These are phyloP conservation scores for Pipistrellus pygmaeus DNA, from an alignment of 2,797 vertebrate genomes.

Conservation along the genomic window DNA sequence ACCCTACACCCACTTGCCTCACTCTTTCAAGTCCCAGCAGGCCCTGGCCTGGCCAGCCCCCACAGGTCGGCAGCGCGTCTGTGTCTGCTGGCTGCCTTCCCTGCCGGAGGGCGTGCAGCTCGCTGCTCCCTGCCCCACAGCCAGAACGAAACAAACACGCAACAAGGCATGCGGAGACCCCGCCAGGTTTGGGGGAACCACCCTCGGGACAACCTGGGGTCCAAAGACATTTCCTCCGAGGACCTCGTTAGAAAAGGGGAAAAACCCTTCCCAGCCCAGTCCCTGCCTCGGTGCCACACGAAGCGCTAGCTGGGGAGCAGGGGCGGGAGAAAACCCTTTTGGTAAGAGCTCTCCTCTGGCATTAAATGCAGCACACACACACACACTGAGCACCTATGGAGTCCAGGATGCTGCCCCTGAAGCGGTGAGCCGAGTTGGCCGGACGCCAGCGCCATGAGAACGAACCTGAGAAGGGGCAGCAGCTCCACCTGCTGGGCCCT, in stretches of 20 bases:
- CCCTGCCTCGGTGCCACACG: neutral
- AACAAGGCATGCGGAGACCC: neutral
- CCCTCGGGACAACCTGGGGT: neutral
- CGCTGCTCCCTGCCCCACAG: constrained; percentile 26
- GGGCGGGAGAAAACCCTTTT: neutral
- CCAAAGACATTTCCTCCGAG: neutral
- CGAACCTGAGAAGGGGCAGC: constrained; percentile 79
- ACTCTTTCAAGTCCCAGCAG: constrained; percentile 74
- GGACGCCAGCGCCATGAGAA: neutral
- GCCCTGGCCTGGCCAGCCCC: constrained; percentile 75
- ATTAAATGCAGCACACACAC: constrained; percentile 45
- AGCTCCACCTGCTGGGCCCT: constrained; percentile 91
- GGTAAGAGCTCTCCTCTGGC: neutral
- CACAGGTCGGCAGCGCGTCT: constrained; percentile 62
- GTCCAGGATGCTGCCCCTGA: neutral
- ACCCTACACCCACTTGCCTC: constrained; percentile 70
- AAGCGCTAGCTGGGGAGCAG: neutral
- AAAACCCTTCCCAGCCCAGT: neutral
- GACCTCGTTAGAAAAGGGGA: neutral
- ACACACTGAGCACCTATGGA: neutral
- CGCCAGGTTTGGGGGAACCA: neutral
- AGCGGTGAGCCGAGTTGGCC: neutral
- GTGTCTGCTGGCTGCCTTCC: constrained; percentile 67
- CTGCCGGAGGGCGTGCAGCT: neutral
- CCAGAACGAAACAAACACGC: neutral